Evolutionary conservation across 1,140 invertebrate species (phyloP).

Genomic region (Drosophila ananassae): DNA sequence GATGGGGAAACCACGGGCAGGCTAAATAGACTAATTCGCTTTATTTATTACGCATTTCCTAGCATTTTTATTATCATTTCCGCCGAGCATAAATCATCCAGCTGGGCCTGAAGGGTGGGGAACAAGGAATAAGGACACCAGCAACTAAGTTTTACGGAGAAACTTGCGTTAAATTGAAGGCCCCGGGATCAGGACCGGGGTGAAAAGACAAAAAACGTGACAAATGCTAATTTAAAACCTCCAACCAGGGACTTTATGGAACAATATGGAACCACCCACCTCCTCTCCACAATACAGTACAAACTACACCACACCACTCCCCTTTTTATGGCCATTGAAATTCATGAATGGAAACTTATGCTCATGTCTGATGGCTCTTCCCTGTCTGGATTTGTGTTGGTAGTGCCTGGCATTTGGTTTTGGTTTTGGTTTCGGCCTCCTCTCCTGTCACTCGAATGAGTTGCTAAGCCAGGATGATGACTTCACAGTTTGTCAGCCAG

Average conservation of each 20-base stretch:
- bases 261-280: conserved; percentile 39
- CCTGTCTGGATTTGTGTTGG: conserved; percentile 22
- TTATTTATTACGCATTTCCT: conserved; percentile 81
- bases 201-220: conserved; percentile 69
- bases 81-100: conserved; percentile 73
- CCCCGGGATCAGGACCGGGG: conserved; percentile 32
- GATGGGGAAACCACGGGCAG: conserved; percentile 49
- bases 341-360: conserved; percentile 79
- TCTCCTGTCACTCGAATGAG: conserved; percentile 71
- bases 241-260: conserved; percentile 46
- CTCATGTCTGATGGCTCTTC: conserved; percentile 37
- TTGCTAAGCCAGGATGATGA: conserved; percentile 83
- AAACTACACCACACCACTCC: conserved; percentile 14
- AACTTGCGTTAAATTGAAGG: conserved; percentile 71
- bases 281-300: conserved; percentile 9
- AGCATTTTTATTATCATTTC: conserved; percentile 82
- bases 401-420: conserved; percentile 1
- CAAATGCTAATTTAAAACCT: conserved; percentile 83
- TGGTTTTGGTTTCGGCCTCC: neutral
- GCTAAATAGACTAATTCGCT: conserved; percentile 66
- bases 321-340: conserved; percentile 36
- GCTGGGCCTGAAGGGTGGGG: conserved; percentile 6
- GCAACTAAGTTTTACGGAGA: conserved; percentile 37
- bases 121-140: neutral
- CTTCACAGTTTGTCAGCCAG: conserved; percentile 83